Evolutionary conservation across 2,797 vertebrate genomes (phyloP).

Genomic region (Crax fasciolata): DNA sequence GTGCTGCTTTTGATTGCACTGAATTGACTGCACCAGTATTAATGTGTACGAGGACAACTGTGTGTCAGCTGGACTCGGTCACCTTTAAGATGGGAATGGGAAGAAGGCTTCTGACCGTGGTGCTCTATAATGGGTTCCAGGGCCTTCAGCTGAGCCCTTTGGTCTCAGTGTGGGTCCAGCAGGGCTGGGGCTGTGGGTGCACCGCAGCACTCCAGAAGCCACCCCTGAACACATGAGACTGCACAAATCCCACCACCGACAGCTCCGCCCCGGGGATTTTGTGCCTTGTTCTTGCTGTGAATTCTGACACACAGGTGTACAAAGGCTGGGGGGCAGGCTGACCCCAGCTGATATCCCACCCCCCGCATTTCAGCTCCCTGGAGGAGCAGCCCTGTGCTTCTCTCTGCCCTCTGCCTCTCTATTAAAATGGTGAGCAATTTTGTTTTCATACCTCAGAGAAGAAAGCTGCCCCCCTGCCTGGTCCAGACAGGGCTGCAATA

Average conservation of each 20-base stretch:
- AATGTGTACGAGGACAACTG: background rate
- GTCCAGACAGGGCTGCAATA: background rate
- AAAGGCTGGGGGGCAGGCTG: background rate
- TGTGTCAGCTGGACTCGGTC: rapidly evolving
- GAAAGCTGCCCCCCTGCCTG: background rate
- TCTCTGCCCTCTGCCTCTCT: background rate
- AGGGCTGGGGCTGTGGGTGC: background rate
- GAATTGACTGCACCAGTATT: background rate
- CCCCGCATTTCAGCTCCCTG: rapidly evolving
- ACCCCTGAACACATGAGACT: rapidly evolving
- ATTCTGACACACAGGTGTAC: rapidly evolving
- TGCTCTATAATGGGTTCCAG: background rate
- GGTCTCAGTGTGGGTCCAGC: background rate
- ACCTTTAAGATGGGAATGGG: background rate
- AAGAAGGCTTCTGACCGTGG: background rate
- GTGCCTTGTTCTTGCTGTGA: background rate
- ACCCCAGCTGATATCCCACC: background rate
- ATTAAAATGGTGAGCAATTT: background rate
- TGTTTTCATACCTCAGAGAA: background rate
- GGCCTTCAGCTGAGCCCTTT: background rate
- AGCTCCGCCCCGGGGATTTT: background rate
- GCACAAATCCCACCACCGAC: rapidly evolving
- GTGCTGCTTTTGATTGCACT: background rate
- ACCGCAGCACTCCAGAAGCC: background rate
- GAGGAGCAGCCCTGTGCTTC: background rate